phyloP scores from a whole-genome alignment of 2,888 invertebrate species.

The Drosophila kuntzei region DNA sequence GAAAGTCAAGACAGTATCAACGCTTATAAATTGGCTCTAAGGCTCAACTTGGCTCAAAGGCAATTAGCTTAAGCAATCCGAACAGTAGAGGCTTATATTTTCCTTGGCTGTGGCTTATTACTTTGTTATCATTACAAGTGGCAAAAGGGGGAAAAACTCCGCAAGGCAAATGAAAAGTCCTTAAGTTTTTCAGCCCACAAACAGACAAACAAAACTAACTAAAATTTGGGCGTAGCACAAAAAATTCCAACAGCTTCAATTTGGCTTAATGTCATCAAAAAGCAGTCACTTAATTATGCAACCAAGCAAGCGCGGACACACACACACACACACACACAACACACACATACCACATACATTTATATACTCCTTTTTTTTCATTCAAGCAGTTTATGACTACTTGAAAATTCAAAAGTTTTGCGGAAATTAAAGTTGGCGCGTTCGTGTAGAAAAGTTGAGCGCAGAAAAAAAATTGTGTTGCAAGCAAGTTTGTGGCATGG shows the following conservation, averaged over 20 bases:
- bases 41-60: constrained; percentile 41
- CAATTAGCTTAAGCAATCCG: constrained; percentile 47
- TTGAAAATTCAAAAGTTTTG: constrained; percentile 68
- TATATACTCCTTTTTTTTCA: constrained; percentile 30
- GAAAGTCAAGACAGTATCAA: constrained; percentile 24
- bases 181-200: constrained; percentile 66
- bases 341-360: constrained; percentile 12
- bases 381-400: constrained; percentile 55
- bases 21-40: constrained; percentile 65
- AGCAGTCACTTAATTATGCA: constrained; percentile 71
- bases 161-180: constrained; percentile 25
- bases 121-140: constrained; percentile 18
- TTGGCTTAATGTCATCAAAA: constrained; percentile 72
- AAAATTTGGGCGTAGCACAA: constrained; percentile 53
- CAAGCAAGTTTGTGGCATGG: constrained; percentile 14
- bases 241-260: constrained; percentile 57
- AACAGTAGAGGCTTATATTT: constrained; percentile 30
- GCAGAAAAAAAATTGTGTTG: constrained; percentile 28
- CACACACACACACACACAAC: constrained; percentile 16
- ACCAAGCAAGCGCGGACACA: constrained; percentile 34
- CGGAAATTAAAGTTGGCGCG: constrained; percentile 73
- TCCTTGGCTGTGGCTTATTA: constrained; percentile 40
- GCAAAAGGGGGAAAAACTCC: constrained; percentile 1
- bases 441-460: constrained; percentile 68
- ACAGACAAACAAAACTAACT: constrained; percentile 72